Conservation (phyloP, 92 coral and sea anemone genomes). For the Montipora capitata region DNA sequence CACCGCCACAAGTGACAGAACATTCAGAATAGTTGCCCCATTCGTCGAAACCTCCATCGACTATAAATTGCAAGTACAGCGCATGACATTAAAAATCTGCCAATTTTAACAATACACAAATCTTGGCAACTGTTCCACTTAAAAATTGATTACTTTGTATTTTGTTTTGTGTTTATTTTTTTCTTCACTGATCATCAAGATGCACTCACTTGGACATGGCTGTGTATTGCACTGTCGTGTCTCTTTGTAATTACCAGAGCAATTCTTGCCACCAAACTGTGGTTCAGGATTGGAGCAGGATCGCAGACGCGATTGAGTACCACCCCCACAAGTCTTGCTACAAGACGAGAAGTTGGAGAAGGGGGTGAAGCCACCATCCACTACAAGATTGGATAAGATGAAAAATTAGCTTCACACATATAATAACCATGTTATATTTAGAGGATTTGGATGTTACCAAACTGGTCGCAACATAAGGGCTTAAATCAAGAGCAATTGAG, state of each 20-base stretch:
- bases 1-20: constrained; percentile 83
- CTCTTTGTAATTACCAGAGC: constrained; percentile 87
- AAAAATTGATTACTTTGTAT: too few relatives aligned
- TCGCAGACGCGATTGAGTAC: constrained; percentile 84
- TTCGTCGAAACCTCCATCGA: constrained; percentile 93
- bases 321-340: constrained; percentile 95
- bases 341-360: constrained; percentile 91
- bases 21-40: constrained; percentile 90
- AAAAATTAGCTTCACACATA: not conserved
- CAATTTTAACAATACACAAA: too few relatives aligned
- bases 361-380: constrained; percentile 93
- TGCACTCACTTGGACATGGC: constrained; percentile 91
- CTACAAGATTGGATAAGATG: constrained; percentile 44
- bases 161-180: too few relatives aligned
- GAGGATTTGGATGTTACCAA: too few relatives aligned
- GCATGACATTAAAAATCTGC: too few relatives aligned
- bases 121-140: too few relatives aligned
- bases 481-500: too few relatives aligned
- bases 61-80: constrained; percentile 19
- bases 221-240: constrained; percentile 85
- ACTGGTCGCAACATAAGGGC: too few relatives aligned
- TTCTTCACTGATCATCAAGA: not conserved
- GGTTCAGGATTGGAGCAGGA: constrained; percentile 96
- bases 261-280: constrained; percentile 91
- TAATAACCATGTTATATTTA: too few relatives aligned